Evolutionary conservation across 2,113 vertebrate species (phyloP).

Genomic region (Speoplatyrhinus poulsoni): DNA sequence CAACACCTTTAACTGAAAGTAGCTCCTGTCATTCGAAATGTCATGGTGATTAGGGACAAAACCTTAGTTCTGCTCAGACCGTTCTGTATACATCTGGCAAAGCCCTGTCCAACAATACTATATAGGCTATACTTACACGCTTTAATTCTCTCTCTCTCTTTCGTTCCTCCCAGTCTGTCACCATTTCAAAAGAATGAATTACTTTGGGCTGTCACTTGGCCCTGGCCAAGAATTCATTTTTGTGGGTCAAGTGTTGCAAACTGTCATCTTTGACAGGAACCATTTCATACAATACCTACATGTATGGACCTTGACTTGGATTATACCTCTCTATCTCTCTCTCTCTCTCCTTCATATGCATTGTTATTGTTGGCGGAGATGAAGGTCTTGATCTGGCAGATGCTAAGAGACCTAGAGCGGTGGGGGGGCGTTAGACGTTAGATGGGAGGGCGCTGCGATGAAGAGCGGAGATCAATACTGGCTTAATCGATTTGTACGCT

Average conservation of each 20-base stretch:
- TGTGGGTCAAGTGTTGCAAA: constrained; percentile 79
- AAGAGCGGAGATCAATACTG: constrained; percentile 54
- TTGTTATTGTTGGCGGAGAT: constrained; percentile 33
- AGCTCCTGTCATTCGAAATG: no score
- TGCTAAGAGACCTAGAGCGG: background rate
- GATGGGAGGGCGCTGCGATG: constrained; percentile 12
- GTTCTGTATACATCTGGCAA: no score
- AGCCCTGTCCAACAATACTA: no score
- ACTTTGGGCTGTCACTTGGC: constrained; percentile 74
- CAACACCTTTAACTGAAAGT: no score
- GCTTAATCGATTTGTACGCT: constrained; percentile 48
- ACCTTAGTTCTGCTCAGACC: no score
- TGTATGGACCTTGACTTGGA: constrained; percentile 71
- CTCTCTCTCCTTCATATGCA: background rate
- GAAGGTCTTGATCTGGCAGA: background rate
- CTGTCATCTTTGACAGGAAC: constrained; percentile 79
- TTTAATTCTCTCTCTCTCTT: background rate
- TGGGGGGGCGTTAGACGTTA: background rate
- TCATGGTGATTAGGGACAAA: no score
- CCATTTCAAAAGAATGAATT: constrained; percentile 76
- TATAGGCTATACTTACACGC: background rate
- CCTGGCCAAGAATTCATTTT: constrained; percentile 78
- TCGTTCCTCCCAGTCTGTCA: constrained; percentile 57
- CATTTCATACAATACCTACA: constrained; percentile 76
- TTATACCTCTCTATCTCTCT: constrained; percentile 13